Evolutionary conservation across 2,113 vertebrate species (phyloP), one percentile per base, ranked within the genome.

Genomic region (Rallus limicola): DNA sequence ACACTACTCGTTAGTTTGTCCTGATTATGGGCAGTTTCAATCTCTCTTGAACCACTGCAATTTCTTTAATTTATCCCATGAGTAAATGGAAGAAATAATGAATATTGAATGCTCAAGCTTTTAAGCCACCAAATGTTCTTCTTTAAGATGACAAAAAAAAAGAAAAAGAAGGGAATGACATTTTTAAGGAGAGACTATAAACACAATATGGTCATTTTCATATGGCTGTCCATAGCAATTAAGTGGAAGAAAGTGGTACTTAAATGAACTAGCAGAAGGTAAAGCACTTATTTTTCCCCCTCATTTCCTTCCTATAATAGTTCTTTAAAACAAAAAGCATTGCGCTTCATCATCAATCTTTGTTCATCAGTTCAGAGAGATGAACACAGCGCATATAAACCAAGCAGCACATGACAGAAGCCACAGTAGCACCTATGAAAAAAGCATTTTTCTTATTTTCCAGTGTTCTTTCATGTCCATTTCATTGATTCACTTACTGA

Each of bases 181-280:
- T 82, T 90, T 95, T 85, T 68, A 75, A 92, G 44, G 26, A 87
- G 33, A 44, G 25, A 42, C 65, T 67, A 77, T 83, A 93, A 90
- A 94, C 42, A 93, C 72, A 81, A 42, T 58, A 81, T 17, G 36
- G 72, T 68, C 42, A 86, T 86, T 86, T 93, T 92, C 86, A 52
- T 38, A 44, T 5, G 38, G 52, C 23, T 64, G 33, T 81, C 82
- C 76, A 71, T 11, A 64, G 68, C 79, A 96, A 92, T 88, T 67
- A 92, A 52, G 68, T 5, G 7, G 63, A 53, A 71, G 48, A 75
- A 94, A 94, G 74, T 26, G 68, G 76, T 62, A 67, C 64, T 95
- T 88, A 77, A 70, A 59, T 53, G 68, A 90, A 71, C 52, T 11
- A 85, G 48, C 6, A 7, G 36, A 80, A 88, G 26, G 16, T 76